Conservation (phyloP, 2,797 vertebrate species). For the Scleropages formosus region DNA sequence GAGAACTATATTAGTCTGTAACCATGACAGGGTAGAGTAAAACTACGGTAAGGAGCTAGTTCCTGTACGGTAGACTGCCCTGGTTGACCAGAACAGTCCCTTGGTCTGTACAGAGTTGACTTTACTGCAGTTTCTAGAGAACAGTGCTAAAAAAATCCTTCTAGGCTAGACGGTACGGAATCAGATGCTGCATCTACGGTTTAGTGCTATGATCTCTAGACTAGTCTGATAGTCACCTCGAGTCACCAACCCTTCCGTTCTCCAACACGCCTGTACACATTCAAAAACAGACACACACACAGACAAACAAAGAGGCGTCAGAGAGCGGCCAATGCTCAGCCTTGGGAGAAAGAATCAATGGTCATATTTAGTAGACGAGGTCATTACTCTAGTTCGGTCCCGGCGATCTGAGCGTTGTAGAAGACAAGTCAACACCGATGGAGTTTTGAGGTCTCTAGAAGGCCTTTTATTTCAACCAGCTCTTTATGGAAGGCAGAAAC, state of each 20-base stretch:
- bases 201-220: constrained; percentile 76
- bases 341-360: constrained; percentile 51
- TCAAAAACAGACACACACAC: constrained; percentile 70
- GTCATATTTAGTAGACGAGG: constrained; percentile 56
- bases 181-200: constrained; percentile 75
- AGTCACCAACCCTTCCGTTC: constrained; percentile 74
- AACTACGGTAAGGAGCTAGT: constrained; percentile 67
- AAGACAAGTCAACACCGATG: background rate
- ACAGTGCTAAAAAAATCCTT: constrained; percentile 47
- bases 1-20: constrained; percentile 69
- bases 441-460: background rate
- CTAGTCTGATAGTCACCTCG: constrained; percentile 83
- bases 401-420: constrained; percentile 25
- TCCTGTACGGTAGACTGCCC: constrained; percentile 63
- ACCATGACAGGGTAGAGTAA: constrained; percentile 70
- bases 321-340: constrained; percentile 52
- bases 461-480: background rate
- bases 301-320: constrained; percentile 66
- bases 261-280: constrained; percentile 77
- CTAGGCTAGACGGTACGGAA: constrained; percentile 71
- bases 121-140: constrained; percentile 61
- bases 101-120: constrained; percentile 51
- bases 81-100: constrained; percentile 59
- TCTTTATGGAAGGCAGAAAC: background rate
- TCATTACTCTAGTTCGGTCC: constrained; percentile 31